A percentile compares a stretch with the other conserved stretches of the same genome.
These are phyloP conservation scores for Orgyia antiqua DNA, from an alignment of 2,888 invertebrate species.

Conservation along the genomic window DNA sequence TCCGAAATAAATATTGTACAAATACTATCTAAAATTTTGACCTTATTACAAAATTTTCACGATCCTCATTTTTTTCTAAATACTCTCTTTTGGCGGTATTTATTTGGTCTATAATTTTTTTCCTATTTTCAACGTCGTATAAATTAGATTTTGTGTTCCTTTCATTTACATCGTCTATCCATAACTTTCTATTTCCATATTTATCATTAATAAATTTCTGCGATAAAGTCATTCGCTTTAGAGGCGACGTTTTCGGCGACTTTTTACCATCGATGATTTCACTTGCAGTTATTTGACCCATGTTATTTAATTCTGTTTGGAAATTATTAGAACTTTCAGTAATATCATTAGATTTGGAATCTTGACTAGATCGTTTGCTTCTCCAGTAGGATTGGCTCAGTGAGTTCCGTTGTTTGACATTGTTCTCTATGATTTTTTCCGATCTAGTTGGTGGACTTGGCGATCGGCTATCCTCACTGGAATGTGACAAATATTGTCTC, in stretches of 20 bases:
- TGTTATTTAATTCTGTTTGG: constrained; percentile 68
- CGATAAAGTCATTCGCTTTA: constrained; percentile 62
- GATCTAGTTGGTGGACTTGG: constrained; percentile 71
- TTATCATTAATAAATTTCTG: constrained; percentile 76
- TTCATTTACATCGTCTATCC: constrained; percentile 61
- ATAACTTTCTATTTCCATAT: constrained; percentile 70
- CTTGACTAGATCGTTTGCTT: constrained; percentile 62
- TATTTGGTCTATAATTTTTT: constrained; percentile 57
- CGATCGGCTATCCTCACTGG: constrained; percentile 80
- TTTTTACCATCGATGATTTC: constrained; percentile 51
- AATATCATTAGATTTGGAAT: constrained; percentile 51
- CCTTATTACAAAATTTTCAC: constrained; percentile 41
- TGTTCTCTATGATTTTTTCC: constrained; percentile 57
- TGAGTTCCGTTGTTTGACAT: constrained; percentile 60
- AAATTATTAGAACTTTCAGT: constrained; percentile 54
- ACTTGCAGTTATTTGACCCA: constrained; percentile 63
- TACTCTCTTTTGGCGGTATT: constrained; percentile 54
- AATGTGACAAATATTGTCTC: constrained; percentile 75
- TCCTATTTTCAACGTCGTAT: constrained; percentile 56
- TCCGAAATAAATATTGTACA: constrained; percentile 15
- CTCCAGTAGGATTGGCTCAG: constrained; percentile 73
- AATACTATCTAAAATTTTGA: constrained; percentile 34
- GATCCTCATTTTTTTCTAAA: constrained; percentile 46
- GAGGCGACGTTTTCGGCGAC: constrained; percentile 54
- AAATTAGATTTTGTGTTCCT: constrained; percentile 46